Evolutionary conservation across 2,113 vertebrate genomes (phyloP).

Genomic region (Garra rufa): DNA sequence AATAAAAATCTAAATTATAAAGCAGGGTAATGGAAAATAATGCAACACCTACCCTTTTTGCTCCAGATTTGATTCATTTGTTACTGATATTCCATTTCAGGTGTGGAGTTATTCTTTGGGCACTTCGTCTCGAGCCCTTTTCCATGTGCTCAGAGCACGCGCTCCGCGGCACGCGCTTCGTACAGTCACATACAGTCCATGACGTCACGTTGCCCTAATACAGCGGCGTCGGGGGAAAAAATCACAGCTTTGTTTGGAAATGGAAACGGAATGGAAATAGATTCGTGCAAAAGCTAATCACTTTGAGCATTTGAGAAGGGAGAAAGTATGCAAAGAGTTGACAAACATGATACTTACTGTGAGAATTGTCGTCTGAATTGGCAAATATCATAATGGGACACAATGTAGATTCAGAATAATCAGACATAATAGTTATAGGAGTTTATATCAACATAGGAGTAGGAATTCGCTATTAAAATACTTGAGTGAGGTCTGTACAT

Average conservation of each 20-base stretch:
- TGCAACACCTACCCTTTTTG: conserved; percentile 18
- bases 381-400: not conserved
- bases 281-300: not conserved
- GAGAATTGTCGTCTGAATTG: not conserved
- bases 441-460: not conserved
- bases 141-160: conserved; percentile 80
- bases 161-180: conserved; percentile 66
- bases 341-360: not conserved
- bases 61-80: not conserved
- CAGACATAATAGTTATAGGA: not conserved
- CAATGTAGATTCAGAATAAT: not conserved
- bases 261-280: not conserved
- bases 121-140: conserved; percentile 68
- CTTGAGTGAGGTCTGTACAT: not conserved
- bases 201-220: conserved; percentile 71
- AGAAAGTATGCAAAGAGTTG: not conserved
- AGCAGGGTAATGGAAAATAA: conserved; percentile 10
- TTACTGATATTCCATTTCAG: conserved; percentile 60
- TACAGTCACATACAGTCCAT: conserved; percentile 62
- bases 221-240: conserved; percentile 40
- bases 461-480: not conserved
- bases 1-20: not conserved
- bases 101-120: conserved; percentile 47
- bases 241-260: conserved; percentile 22
- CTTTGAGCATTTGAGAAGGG: not conserved